These are phyloP conservation scores for Antitype chi DNA, from an alignment of 2,888 invertebrate species.

Conservation along the genomic window DNA sequence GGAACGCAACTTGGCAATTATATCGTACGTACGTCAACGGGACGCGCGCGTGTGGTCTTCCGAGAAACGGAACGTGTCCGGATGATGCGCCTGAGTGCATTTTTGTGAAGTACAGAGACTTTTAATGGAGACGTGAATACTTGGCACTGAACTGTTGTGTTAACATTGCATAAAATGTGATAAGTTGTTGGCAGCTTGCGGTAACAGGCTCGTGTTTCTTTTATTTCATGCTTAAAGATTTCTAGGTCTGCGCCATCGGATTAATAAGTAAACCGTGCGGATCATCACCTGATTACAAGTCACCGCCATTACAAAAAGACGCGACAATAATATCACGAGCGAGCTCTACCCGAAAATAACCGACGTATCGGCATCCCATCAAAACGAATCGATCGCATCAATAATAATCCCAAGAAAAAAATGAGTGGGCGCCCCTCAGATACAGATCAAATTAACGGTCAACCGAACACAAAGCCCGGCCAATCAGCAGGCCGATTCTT, in stretches of 20 bases:
- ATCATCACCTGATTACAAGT: conserved; percentile 42
- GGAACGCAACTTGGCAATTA: conserved; percentile 71
- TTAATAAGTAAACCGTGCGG: conserved; percentile 35
- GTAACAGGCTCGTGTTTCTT: conserved; percentile 15
- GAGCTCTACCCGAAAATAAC: conserved; percentile 50
- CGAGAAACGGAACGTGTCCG: conserved; percentile 68
- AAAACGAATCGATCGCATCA: conserved; percentile 83
- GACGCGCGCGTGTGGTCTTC: conserved; percentile 72
- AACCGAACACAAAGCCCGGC: conserved; percentile 86
- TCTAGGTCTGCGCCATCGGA: conserved; percentile 1
- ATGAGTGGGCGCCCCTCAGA: conserved; percentile 77
- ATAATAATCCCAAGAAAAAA: conserved; percentile 84
- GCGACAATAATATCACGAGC: conserved; percentile 59
- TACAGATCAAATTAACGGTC: conserved; percentile 89
- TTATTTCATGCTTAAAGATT: not conserved
- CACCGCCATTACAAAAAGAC: conserved; percentile 54
- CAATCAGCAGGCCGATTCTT: conserved; percentile 88
- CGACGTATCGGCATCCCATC: conserved; percentile 71
- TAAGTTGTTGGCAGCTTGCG: conserved; percentile 23
- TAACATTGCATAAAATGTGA: conserved; percentile 26
- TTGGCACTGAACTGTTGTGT: conserved; percentile 35
- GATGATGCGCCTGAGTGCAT: conserved; percentile 66
- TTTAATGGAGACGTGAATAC: conserved; percentile 50
- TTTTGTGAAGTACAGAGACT: conserved; percentile 59
- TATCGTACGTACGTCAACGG: conserved; percentile 71